A percentile compares a stretch with the other conserved stretches of the same genome.
Evolutionary conservation across 2,797 vertebrate species (phyloP).

Genomic region (Remorina albescens): DNA sequence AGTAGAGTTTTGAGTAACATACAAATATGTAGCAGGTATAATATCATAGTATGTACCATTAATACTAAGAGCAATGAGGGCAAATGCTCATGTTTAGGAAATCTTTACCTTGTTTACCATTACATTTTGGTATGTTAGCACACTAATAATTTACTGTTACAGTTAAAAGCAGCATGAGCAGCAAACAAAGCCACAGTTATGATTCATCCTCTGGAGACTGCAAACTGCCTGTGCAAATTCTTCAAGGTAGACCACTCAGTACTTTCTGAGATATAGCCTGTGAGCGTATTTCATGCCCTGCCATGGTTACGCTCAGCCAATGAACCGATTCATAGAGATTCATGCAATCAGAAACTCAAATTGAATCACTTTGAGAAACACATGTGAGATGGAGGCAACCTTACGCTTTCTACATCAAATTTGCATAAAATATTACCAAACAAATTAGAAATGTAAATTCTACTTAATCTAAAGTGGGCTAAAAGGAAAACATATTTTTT

Average conservation of each 20-base stretch:
- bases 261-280: neutral
- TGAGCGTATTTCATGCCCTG: neutral
- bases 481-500: conserved; percentile 46
- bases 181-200: neutral
- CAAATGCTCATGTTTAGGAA: no score
- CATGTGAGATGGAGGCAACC: conserved; percentile 19
- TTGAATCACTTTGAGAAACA: conserved; percentile 30
- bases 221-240: neutral
- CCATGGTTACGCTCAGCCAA: neutral
- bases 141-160: neutral
- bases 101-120: no score
- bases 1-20: neutral
- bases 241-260: neutral
- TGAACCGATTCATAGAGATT: conserved; percentile 23
- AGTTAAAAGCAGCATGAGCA: no score
- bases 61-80: no score
- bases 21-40: neutral
- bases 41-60: no score
- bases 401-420: conserved; percentile 30
- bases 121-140: neutral
- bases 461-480: conserved; percentile 46
- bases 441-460: conserved; percentile 74
- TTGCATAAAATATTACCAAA: conserved; percentile 67
- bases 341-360: conserved; percentile 12
- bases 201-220: neutral